Percentiles rank a stretch among this genome's conserved stretches.
These are phyloP conservation scores for Epinephelus moara DNA, from an alignment of 2,113 vertebrate species.

Conservation along the genomic window DNA sequence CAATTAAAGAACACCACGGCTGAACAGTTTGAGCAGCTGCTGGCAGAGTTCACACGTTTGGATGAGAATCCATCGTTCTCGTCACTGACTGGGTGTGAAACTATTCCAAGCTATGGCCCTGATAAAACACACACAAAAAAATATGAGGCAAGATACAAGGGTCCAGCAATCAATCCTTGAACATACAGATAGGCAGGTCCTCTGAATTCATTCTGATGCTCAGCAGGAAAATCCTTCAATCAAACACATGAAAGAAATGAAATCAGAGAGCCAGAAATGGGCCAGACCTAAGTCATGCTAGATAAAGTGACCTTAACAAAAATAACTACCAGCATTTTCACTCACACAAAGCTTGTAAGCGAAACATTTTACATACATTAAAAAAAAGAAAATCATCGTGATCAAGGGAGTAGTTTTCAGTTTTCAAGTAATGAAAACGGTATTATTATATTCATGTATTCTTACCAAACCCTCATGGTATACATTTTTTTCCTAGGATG, in stretches of 20 bases:
- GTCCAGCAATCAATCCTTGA: not conserved
- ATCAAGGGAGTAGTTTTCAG: not conserved
- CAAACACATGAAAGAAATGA: not conserved
- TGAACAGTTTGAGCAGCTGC: conserved; percentile 55
- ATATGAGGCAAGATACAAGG: not conserved
- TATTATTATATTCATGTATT: not conserved
- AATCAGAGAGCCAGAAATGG: not conserved
- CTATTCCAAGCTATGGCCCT: not conserved
- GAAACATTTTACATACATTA: not conserved
- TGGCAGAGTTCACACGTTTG: conserved; percentile 46
- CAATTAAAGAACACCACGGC: conserved; percentile 55
- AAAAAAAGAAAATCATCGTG: not conserved
- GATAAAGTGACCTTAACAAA: not conserved
- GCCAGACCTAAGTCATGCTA: not conserved
- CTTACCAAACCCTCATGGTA: no score
- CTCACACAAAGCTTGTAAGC: not conserved
- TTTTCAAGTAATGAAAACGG: not conserved
- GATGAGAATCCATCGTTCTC: conserved; percentile 50
- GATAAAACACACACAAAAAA: not conserved
- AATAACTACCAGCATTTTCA: not conserved
- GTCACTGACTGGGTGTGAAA: not conserved
- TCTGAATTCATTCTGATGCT: not conserved
- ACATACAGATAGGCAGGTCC: not conserved
- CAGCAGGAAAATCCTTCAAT: not conserved
- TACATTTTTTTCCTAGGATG: no score